These are phyloP conservation scores for Scaptomyza flava DNA, from an alignment of 2,888 invertebrate species.

Conservation along the genomic window DNA sequence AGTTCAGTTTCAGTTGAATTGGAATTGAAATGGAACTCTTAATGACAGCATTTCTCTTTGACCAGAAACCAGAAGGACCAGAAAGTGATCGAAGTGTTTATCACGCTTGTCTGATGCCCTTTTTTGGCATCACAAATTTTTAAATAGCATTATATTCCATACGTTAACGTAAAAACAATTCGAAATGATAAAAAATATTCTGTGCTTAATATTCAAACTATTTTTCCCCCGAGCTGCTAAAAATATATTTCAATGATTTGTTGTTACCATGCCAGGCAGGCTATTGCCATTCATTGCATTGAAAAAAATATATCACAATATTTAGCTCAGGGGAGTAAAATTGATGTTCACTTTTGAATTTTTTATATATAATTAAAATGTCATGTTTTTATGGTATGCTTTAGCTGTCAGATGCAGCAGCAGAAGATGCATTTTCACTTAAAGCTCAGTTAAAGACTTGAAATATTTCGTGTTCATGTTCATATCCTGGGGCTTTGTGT, in stretches of 20 bases:
- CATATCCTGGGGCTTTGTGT: neutral
- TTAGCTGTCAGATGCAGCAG: neutral
- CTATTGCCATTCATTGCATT: too few species aligned
- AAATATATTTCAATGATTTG: neutral
- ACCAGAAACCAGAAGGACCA: neutral
- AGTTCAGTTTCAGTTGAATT: constrained; percentile 2
- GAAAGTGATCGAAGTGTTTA: neutral
- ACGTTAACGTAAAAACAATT: too few species aligned
- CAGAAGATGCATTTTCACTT: neutral
- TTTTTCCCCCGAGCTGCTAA: neutral
- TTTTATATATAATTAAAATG: neutral
- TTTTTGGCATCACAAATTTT: neutral
- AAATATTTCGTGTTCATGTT: neutral
- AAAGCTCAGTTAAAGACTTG: neutral
- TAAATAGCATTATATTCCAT: too few species aligned
- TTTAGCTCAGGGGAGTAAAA: too few species aligned
- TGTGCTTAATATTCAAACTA: neutral
- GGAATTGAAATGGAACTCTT: neutral
- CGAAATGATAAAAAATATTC: too few species aligned
- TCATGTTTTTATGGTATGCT: neutral
- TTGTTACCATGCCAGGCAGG: neutral
- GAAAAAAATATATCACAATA: too few species aligned
- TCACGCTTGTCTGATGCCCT: neutral
- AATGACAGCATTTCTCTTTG: neutral
- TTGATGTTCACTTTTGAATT: neutral